Evolutionary conservation across 2,888 invertebrate species (phyloP), one percentile per base, ranked within the genome.

Genomic region (Dorcus parallelipipedus): DNA sequence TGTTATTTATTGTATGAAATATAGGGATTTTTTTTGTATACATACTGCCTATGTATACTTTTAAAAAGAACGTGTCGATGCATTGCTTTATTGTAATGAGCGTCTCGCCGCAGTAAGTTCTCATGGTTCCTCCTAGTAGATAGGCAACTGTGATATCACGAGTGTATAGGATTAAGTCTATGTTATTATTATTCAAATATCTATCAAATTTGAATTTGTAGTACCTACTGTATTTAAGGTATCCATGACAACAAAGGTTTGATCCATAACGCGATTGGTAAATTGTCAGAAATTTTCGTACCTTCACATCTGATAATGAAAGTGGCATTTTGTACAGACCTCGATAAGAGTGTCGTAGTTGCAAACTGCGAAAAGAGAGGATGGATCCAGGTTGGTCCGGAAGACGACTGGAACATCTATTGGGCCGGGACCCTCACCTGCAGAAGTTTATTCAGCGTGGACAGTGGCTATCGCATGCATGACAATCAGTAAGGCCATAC

Each of bases 381-480:
- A 9, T 97, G 97, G 96, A 79, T 83, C 7, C 90, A 91, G 76
- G 95, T 93, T 0, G 86, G 87, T 0, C 88, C 92, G 0, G 94
- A 95, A 67, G 95, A 95, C 71, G 93, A 95, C 69, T 97, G 96
- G 96, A 95, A 97, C 76, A 89, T 96, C 73, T 97, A 97, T 76
- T 97, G 96, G 95, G 92, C 95, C 3, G 91, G 90, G 58, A 93
- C 95, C 1, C 88, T 89, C 71, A 95, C 92, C n/a, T 94, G 95
- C 69, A 84, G 95, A 58, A 92, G 86, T 71, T 86, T 97, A 61
- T 96, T 96, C 74, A 94, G 94, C 72, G 89, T 94, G 9, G 96
- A 97, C 72, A 91, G 88, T 72, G 94, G 95, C 9, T 95, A 94
- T 77, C 84, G 95, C 68, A 89, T 97, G 87, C 88, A 88, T 68